These are phyloP conservation scores for Synanthedon formicaeformis DNA, from an alignment of 2,888 invertebrate genomes.

Conservation along the genomic window DNA sequence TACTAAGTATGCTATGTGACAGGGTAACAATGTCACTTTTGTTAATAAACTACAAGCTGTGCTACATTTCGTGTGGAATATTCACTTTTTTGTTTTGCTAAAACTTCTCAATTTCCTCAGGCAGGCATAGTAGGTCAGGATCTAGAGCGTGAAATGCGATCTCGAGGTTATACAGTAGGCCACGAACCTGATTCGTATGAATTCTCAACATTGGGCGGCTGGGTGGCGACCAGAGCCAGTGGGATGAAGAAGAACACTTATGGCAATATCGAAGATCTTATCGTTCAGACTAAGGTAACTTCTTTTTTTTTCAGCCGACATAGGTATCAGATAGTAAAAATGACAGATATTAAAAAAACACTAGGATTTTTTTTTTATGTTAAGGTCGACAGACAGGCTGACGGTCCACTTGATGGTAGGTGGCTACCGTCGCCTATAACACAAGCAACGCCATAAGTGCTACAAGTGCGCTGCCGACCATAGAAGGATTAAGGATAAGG, in stretches of 20 bases:
- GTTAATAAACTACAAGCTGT: background rate
- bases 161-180: slow-evolving; percentile 87
- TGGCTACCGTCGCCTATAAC: too few relatives aligned
- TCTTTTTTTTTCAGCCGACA: background rate
- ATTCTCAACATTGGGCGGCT: slow-evolving; percentile 96
- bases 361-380: too few relatives aligned
- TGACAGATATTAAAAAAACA: too few relatives aligned
- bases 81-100: too few relatives aligned
- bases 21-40: background rate
- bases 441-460: too few relatives aligned
- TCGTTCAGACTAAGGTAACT: slow-evolving; percentile 88
- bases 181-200: slow-evolving; percentile 99
- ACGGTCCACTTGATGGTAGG: too few relatives aligned
- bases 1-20: too few relatives aligned
- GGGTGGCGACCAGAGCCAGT: slow-evolving; percentile 97
- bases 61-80: too few relatives aligned
- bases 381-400: too few relatives aligned
- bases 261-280: slow-evolving; percentile 96
- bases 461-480: too few relatives aligned
- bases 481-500: too few relatives aligned
- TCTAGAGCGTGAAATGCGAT: slow-evolving; percentile 84
- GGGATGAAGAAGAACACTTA: slow-evolving; percentile 99
- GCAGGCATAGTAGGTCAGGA: slow-evolving; percentile 96
- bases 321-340: too few relatives aligned
- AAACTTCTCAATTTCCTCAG: slow-evolving; percentile 66